These are phyloP conservation scores for Capreolus pygargus DNA, from an alignment of 2,113 vertebrate genomes.

Conservation along the genomic window DNA sequence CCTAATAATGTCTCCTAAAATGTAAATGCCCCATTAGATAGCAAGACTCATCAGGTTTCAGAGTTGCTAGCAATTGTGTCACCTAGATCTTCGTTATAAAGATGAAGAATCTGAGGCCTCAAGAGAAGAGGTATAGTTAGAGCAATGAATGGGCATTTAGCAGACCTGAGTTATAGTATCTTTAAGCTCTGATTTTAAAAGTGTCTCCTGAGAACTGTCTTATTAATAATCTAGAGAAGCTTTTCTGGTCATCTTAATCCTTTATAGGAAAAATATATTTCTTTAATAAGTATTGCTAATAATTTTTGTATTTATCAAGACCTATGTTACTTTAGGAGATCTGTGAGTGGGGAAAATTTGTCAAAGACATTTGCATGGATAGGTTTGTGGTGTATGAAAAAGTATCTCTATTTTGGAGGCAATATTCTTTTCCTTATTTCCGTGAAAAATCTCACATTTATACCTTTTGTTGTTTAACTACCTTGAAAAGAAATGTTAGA, in stretches of 20 bases:
- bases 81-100: background rate
- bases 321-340: background rate
- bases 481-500: background rate
- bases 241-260: background rate
- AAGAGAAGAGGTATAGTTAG: background rate
- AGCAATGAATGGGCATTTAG: background rate
- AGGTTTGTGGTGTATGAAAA: background rate
- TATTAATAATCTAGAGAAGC: background rate
- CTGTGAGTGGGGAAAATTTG: background rate
- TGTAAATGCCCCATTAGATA: background rate
- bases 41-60: background rate
- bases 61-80: background rate
- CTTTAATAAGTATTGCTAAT: background rate
- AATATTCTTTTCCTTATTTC: background rate
- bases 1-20: background rate
- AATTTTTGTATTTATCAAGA: background rate
- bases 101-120: background rate
- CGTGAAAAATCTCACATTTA: slow-evolving; percentile 13
- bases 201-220: background rate
- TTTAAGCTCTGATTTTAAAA: background rate
- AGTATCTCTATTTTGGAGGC: background rate
- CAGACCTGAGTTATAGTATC: background rate
- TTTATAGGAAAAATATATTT: background rate
- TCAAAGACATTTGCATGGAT: background rate
- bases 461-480: slow-evolving; percentile 31